Evolutionary conservation across 2,888 invertebrate species (phyloP).

Genomic region (Dynastes maya): DNA sequence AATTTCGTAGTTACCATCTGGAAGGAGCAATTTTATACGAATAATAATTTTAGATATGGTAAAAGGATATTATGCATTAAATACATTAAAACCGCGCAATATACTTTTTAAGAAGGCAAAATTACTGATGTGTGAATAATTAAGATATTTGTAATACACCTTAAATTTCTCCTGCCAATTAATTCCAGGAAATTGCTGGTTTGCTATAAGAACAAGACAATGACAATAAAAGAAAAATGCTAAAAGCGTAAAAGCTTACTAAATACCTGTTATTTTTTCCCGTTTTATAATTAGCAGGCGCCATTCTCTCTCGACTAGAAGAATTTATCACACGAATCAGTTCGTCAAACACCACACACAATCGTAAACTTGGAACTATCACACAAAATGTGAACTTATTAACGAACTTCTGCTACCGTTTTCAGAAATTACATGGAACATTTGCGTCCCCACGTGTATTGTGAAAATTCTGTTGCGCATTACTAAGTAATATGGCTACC

Average conservation of each 20-base stretch:
- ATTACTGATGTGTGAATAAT: conserved; percentile 25
- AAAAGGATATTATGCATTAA: conserved; percentile 1
- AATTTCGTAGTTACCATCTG: neutral
- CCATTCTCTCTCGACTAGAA: neutral
- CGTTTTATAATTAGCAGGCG: neutral
- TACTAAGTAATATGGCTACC: neutral
- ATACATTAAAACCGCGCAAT: neutral
- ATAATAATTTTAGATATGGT: conserved; percentile 9
- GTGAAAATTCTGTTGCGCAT: neutral
- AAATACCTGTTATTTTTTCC: conserved; percentile 1
- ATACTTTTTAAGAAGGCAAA: conserved; percentile 12
- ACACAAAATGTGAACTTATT: neutral
- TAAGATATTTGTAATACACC: neutral
- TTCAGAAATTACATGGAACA: neutral
- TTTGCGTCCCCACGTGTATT: neutral
- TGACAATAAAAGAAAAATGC: neutral
- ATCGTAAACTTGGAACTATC: neutral
- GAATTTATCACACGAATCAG: neutral
- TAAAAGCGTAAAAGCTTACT: neutral
- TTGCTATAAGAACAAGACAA: neutral
- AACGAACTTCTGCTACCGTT: neutral
- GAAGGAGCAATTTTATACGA: neutral
- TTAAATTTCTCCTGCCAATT: neutral
- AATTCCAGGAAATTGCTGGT: neutral
- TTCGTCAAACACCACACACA: neutral